Percentiles rank a stretch among this genome's conserved stretches.
phyloP scores from a whole-genome alignment of 92 coral and sea anemone genomes.

The Parazoanthus atlanticus region DNA sequence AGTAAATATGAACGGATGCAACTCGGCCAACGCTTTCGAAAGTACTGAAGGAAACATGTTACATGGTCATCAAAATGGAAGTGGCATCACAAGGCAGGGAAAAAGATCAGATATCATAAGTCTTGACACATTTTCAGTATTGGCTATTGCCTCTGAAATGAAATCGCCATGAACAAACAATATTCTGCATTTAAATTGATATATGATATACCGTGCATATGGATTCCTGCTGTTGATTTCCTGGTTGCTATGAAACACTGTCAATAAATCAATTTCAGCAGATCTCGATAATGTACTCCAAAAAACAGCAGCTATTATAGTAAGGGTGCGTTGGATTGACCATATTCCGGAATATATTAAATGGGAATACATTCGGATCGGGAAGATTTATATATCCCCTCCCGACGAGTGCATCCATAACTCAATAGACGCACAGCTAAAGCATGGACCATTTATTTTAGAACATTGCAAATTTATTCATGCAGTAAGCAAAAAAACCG shows the following conservation, averaged over 20 bases:
- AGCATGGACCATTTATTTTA: no score
- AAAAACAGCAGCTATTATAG: no score
- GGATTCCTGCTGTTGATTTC: background rate
- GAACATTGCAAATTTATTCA: no score
- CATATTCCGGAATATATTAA: no score
- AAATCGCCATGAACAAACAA: background rate
- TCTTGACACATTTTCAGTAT: background rate
- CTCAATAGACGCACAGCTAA: no score
- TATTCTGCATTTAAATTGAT: background rate
- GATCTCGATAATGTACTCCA: background rate
- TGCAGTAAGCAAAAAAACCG: no score
- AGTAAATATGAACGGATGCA: background rate
- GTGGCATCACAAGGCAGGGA: slow-evolving; percentile 10
- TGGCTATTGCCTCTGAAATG: background rate
- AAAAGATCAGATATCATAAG: background rate
- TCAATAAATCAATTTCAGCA: background rate
- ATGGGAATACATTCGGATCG: no score
- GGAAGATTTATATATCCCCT: no score
- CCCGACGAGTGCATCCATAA: no score
- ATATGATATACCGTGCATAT: background rate
- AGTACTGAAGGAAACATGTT: background rate
- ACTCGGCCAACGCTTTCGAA: slow-evolving; percentile 7
- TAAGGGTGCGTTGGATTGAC: no score
- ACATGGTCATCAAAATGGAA: background rate
- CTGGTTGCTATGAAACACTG: background rate